Evolutionary conservation across 2,888 invertebrate species (phyloP).

Genomic region (Ichneumoninae sp.): DNA sequence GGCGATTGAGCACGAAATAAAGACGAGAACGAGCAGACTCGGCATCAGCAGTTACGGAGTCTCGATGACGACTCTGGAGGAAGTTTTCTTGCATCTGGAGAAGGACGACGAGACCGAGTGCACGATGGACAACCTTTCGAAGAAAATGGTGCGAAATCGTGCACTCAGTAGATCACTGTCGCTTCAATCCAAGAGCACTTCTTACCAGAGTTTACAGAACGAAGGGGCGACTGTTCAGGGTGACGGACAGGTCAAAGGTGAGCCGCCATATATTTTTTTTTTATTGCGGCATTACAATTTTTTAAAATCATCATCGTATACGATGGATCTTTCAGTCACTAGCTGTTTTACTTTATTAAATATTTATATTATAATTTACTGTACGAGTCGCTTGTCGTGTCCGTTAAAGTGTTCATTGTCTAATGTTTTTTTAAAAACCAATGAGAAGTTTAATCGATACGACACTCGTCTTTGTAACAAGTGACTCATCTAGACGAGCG

Average conservation of each 20-base stretch:
- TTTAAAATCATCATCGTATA: neutral
- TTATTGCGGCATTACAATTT: conserved; percentile 11
- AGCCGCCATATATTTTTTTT: conserved; percentile 32
- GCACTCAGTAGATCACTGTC: conserved; percentile 90
- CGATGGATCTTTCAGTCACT: neutral
- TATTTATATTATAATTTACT: neutral
- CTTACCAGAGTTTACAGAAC: conserved; percentile 90
- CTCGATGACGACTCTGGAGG: conserved; percentile 95
- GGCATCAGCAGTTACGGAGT: conserved; percentile 94
- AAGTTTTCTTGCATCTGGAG: conserved; percentile 93
- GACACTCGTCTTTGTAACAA: conserved; percentile 15
- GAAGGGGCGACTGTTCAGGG: conserved; percentile 83
- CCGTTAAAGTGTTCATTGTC: conserved; percentile 15
- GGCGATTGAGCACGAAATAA: conserved; percentile 91
- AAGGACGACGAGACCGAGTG: conserved; percentile 89
- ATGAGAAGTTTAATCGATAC: conserved; percentile 19
- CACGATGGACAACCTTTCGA: conserved; percentile 89
- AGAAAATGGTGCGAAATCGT: conserved; percentile 90
- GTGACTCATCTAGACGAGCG: conserved; percentile 3
- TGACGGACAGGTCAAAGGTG: conserved; percentile 82
- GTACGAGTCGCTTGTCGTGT: conserved; percentile 12
- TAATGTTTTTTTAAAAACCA: conserved; percentile 25
- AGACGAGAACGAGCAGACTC: conserved; percentile 88
- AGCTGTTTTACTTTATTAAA: neutral
- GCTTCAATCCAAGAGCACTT: conserved; percentile 90